phyloP scores from a whole-genome alignment of 1,140 invertebrate genomes.

The Lucilia sericata region DNA sequence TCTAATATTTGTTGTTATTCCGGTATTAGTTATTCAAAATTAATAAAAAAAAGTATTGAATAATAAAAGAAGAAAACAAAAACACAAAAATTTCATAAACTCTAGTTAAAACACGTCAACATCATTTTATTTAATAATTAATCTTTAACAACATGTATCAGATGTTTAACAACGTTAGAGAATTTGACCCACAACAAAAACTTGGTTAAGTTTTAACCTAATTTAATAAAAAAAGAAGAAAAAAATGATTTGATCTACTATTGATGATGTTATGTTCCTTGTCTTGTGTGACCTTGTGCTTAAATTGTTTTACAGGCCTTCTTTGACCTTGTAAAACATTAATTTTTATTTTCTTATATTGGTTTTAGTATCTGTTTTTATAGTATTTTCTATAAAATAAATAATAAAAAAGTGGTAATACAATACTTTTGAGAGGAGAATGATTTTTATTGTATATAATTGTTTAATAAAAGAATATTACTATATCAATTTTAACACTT shows the following conservation, averaged over 20 bases:
- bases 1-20: background rate
- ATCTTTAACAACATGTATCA: background rate
- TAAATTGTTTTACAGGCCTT: slow-evolving; percentile 2
- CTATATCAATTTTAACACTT: no score
- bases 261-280: background rate
- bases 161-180: background rate
- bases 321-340: slow-evolving; percentile 7
- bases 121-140: background rate
- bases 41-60: background rate
- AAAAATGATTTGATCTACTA: no score
- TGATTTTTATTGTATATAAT: no score
- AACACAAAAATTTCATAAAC: background rate
- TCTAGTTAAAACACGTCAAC: background rate
- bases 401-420: no score
- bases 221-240: background rate
- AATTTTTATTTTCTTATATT: background rate
- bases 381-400: background rate
- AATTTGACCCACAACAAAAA: background rate
- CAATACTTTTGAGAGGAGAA: no score
- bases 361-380: background rate
- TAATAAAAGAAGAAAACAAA: background rate
- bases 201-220: background rate
- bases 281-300: background rate
- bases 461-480: no score
- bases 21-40: background rate